Evolutionary conservation across 2,888 invertebrate genomes (phyloP).

Genomic region (Fragum sueziense): DNA sequence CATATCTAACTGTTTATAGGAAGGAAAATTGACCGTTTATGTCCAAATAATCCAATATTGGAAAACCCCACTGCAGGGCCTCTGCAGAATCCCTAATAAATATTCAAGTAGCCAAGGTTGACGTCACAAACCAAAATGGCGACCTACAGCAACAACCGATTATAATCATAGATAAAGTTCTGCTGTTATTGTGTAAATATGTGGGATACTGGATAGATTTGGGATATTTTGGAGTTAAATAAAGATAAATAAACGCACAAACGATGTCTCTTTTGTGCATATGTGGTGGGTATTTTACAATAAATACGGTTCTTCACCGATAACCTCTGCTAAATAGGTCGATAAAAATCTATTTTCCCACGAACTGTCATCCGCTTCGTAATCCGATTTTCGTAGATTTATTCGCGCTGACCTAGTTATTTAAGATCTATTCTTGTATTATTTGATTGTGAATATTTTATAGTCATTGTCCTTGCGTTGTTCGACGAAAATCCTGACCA

Average conservation of each 20-base stretch:
- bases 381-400: not conserved
- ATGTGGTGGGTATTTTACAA: slow-evolving; percentile 66
- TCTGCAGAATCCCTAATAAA: slow-evolving; percentile 53
- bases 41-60: too few relatives aligned
- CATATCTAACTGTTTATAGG: too few relatives aligned
- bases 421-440: not conserved
- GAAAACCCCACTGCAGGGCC: slow-evolving; percentile 14
- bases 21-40: too few relatives aligned
- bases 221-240: slow-evolving; percentile 32
- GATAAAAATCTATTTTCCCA: slow-evolving; percentile 23
- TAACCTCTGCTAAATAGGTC: not conserved
- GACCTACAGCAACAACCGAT: slow-evolving; percentile 51
- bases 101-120: slow-evolving; percentile 62
- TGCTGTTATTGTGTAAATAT: slow-evolving; percentile 24
- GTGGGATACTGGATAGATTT: slow-evolving; percentile 35
- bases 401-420: not conserved
- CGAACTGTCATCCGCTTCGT: slow-evolving; percentile 19
- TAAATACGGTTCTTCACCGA: not conserved
- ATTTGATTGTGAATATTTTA: too few relatives aligned
- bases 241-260: slow-evolving; percentile 21
- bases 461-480: too few relatives aligned
- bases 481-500: not conserved
- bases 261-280: slow-evolving; percentile 75
- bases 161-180: slow-evolving; percentile 9
- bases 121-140: slow-evolving; percentile 65